Conservation (phyloP, 2,797 vertebrate genomes). For the Tachyglossus aculeatus region DNA sequence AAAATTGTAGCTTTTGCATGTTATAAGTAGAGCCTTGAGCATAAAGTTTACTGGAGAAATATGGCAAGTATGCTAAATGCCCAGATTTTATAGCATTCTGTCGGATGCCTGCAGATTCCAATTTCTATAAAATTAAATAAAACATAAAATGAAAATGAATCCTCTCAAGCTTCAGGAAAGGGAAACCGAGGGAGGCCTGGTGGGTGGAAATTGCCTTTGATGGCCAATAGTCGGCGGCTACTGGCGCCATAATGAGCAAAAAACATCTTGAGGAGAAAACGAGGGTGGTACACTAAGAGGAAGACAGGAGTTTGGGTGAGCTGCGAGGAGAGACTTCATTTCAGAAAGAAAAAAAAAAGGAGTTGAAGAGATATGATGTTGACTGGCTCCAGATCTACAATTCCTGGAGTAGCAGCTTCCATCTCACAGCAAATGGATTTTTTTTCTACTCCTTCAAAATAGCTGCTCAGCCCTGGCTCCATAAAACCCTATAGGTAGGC, state of each 20-base stretch:
- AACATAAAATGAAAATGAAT: conserved; percentile 43
- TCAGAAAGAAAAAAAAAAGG: too few relatives aligned
- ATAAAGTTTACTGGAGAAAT: conserved; percentile 1
- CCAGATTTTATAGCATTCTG: background rate
- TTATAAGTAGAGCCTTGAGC: background rate
- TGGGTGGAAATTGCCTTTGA: background rate
- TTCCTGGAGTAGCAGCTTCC: too few relatives aligned
- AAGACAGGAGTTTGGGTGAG: background rate
- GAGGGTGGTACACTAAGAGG: background rate
- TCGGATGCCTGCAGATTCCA: background rate
- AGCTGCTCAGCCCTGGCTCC: too few relatives aligned
- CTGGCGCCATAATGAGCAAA: background rate
- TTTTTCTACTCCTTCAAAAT: too few relatives aligned
- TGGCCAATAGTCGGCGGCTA: conserved; percentile 13
- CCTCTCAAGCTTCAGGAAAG: conserved; percentile 19
- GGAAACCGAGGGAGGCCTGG: conserved; percentile 3
- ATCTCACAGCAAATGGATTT: too few relatives aligned
- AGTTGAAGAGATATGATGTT: too few relatives aligned
- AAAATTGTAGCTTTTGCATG: background rate
- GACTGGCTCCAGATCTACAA: too few relatives aligned
- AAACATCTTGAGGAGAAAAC: background rate
- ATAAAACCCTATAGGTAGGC: too few relatives aligned
- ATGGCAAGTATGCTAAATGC: background rate
- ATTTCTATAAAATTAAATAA: conserved; percentile 25
- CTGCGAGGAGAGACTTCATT: too few relatives aligned